Evolutionary conservation across 2,797 vertebrate species (phyloP).

Genomic region (Luscinia megarhynchos): DNA sequence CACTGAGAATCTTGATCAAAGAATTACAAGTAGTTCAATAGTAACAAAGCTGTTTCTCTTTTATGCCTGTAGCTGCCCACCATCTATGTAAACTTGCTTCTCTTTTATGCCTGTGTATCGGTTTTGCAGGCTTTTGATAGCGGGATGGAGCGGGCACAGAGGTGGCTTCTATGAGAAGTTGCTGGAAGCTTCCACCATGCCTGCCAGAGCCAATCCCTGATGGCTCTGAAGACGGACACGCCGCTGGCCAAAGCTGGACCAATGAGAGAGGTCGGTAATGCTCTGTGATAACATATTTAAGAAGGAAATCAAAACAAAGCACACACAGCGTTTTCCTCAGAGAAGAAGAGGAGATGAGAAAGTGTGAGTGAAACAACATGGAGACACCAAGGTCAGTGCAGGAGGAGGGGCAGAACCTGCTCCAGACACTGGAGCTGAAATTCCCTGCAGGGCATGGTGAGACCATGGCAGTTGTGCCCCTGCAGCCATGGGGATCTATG

Average conservation of each 20-base stretch:
- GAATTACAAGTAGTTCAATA: neutral
- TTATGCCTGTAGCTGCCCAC: neutral
- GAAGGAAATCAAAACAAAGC: too few species aligned
- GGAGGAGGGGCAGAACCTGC: too few species aligned
- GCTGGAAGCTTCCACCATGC: neutral
- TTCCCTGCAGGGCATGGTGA: too few species aligned
- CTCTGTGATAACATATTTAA: too few species aligned
- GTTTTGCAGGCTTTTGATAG: neutral
- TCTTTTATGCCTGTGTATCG: neutral
- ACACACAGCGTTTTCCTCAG: too few species aligned
- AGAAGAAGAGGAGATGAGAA: too few species aligned
- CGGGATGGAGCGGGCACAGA: rapidly evolving
- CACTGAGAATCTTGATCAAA: neutral
- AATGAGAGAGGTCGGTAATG: too few species aligned
- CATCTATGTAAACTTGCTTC: neutral
- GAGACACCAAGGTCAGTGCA: too few species aligned
- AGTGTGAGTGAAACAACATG: too few species aligned
- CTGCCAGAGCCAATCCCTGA: neutral
- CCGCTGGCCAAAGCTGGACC: neutral
- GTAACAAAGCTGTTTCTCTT: neutral
- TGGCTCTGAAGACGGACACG: neutral
- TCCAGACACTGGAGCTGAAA: too few species aligned
- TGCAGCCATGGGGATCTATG: too few species aligned
- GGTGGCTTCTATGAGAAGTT: neutral
- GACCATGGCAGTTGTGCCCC: too few species aligned